Conservation (phyloP, 92 coral and sea anemone genomes). For the Plumapathes pennacea region DNA sequence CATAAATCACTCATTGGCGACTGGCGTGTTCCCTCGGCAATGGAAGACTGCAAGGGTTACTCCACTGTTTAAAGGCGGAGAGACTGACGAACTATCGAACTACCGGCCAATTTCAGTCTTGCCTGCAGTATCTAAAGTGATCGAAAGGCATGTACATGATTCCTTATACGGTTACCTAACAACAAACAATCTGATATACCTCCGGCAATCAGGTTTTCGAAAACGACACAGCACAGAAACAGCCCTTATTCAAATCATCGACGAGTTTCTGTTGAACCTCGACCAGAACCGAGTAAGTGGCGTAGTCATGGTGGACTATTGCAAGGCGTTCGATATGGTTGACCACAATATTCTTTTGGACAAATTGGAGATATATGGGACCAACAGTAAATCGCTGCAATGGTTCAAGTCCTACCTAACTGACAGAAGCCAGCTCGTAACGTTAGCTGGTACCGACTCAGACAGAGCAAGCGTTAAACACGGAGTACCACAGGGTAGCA, state of each 20-base stretch:
- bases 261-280: conserved; percentile 32
- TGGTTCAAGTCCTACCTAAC: conserved; percentile 45
- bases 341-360: conserved; percentile 17
- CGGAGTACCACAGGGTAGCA: conserved; percentile 35
- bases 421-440: conserved; percentile 45
- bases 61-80: no score
- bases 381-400: conserved; percentile 1
- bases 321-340: conserved; percentile 48
- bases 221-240: conserved; percentile 38
- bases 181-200: conserved; percentile 26
- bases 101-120: no score
- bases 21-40: no score
- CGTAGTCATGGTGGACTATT: conserved; percentile 25
- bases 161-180: conserved; percentile 24
- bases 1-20: no score
- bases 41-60: no score
- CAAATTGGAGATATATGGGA: conserved; percentile 32
- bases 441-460: conserved; percentile 19
- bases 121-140: no score
- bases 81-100: no score
- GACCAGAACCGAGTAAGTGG: conserved; percentile 40
- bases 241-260: conserved; percentile 42
- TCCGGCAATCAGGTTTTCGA: conserved; percentile 51
- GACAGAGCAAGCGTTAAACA: conserved; percentile 7
- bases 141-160: no score